Percentiles rank a stretch among this genome's conserved stretches.
These are phyloP conservation scores for Notarius quadriscutis DNA, from an alignment of 2,113 vertebrate species.

Conservation along the genomic window DNA sequence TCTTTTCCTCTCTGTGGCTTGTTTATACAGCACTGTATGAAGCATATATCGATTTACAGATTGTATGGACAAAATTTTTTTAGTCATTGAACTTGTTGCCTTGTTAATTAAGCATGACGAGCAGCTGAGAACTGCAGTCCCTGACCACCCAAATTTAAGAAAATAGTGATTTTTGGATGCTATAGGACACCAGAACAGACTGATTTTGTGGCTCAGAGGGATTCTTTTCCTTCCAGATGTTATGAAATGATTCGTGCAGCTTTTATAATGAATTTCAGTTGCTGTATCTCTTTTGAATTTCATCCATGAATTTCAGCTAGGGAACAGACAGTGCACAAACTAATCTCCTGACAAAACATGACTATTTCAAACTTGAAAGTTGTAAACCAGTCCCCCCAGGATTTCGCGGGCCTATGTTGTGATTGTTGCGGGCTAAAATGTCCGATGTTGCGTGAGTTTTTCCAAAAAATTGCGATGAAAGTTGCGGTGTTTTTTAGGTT, in stretches of 20 bases:
- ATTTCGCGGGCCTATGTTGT: too few relatives aligned
- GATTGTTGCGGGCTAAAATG: too few relatives aligned
- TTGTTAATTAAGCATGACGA: not conserved
- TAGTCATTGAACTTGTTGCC: not conserved
- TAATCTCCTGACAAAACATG: not conserved
- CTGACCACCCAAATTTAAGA: not conserved
- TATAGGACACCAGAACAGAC: not conserved
- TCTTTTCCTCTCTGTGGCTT: not conserved
- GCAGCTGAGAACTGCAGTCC: not conserved
- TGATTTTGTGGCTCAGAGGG: not conserved
- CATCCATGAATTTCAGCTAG: not conserved
- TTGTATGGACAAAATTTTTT: not conserved
- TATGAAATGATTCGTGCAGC: not conserved
- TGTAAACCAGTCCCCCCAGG: not conserved
- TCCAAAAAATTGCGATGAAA: too few relatives aligned
- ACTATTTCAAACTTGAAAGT: not conserved
- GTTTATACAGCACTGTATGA: not conserved
- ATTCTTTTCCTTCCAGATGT: slow-evolving; percentile 15
- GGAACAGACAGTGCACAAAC: not conserved
- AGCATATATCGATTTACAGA: not conserved
- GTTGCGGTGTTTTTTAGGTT: too few relatives aligned
- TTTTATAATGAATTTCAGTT: slow-evolving; percentile 1
- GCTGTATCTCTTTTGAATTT: not conserved
- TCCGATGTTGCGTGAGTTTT: too few relatives aligned
- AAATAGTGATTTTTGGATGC: not conserved